Evolutionary conservation across 2,888 invertebrate species (phyloP).

Genomic region (Drosophila flavopinicola): DNA sequence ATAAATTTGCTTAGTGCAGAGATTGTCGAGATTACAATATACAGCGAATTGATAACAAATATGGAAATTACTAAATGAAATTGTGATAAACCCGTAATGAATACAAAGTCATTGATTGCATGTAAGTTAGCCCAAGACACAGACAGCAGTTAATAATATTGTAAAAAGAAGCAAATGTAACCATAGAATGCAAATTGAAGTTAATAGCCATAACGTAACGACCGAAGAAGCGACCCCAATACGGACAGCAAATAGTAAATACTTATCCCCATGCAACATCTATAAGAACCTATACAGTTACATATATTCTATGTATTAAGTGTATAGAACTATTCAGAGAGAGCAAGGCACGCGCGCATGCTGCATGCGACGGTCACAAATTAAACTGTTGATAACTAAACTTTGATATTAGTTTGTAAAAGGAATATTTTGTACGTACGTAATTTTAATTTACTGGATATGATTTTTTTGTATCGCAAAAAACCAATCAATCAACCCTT

Average conservation of each 20-base stretch:
- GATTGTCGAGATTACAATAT: conserved; percentile 12
- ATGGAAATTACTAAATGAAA: conserved; percentile 66
- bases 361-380: conserved; percentile 71
- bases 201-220: conserved; percentile 55
- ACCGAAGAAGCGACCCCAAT: conserved; percentile 27
- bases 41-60: conserved; percentile 49
- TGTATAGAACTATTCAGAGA: conserved; percentile 50
- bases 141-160: conserved; percentile 29
- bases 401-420: conserved; percentile 83
- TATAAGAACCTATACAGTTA: conserved; percentile 31
- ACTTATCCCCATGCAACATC: conserved; percentile 38
- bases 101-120: conserved; percentile 73
- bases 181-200: conserved; percentile 36
- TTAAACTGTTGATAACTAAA: conserved; percentile 83
- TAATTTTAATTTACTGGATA: conserved; percentile 69
- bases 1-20: conserved; percentile 11
- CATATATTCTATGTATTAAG: conserved; percentile 35
- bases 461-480: conserved; percentile 48
- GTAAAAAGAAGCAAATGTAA: conserved; percentile 21
- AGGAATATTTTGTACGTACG: conserved; percentile 70
- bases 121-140: conserved; percentile 54
- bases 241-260: conserved; percentile 27
- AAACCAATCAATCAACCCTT: conserved; percentile 38
- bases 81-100: conserved; percentile 70
- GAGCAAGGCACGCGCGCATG: conserved; percentile 69